phyloP scores from a whole-genome alignment of 2,797 vertebrate genomes.

The Pitangus sulphuratus region DNA sequence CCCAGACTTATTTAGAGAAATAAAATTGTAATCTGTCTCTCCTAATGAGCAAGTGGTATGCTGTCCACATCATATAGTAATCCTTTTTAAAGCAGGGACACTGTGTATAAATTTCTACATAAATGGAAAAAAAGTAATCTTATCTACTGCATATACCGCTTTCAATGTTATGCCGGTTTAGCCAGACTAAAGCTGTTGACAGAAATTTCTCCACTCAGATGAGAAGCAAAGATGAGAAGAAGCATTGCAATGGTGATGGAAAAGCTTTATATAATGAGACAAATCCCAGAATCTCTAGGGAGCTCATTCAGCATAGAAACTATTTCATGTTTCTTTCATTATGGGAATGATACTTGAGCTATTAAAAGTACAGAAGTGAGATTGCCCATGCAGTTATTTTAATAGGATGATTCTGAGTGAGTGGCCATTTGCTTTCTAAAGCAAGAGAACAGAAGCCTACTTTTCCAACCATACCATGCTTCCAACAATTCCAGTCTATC shows the following conservation, averaged over 20 bases:
- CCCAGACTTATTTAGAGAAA: conserved; percentile 65
- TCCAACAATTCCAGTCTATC: conserved; percentile 69
- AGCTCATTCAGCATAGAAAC: conserved; percentile 69
- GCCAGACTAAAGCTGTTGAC: conserved; percentile 71
- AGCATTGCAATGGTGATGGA: conserved; percentile 50
- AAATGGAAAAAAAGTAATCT: conserved; percentile 71
- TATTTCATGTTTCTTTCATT: conserved; percentile 75
- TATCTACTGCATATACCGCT: conserved; percentile 54
- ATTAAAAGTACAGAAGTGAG: conserved; percentile 69
- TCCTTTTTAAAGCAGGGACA: conserved; percentile 63
- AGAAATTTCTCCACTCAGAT: conserved; percentile 70
- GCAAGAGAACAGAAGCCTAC: conserved; percentile 8
- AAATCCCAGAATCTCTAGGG: conserved; percentile 72
- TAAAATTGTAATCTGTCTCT: conserved; percentile 64
- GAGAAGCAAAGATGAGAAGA: conserved; percentile 73
- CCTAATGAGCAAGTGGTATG: conserved; percentile 71
- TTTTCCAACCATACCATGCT: conserved; percentile 22
- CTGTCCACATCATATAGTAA: conserved; percentile 52
- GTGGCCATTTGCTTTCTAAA: conserved; percentile 46
- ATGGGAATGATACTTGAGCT: conserved; percentile 60
- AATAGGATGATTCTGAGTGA: conserved; percentile 50
- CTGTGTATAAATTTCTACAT: conserved; percentile 67
- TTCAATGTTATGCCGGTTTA: conserved; percentile 58
- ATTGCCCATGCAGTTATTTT: conserved; percentile 62
- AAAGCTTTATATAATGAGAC: conserved; percentile 77